phyloP scores from a whole-genome alignment of 2,797 vertebrate genomes.

The Podargus strigoides region DNA sequence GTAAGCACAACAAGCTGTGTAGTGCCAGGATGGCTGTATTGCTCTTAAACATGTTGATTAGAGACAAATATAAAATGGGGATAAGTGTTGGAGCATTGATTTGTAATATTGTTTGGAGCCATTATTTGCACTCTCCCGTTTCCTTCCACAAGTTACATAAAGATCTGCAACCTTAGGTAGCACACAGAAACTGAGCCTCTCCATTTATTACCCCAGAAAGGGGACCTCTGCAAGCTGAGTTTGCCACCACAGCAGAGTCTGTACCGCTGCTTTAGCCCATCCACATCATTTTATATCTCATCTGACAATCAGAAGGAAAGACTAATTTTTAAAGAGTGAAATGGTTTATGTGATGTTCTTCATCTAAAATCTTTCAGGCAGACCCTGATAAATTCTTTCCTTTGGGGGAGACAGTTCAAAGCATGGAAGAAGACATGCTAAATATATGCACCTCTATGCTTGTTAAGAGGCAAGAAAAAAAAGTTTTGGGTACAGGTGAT shows the following conservation, averaged over 20 bases:
- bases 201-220: not conserved
- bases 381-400: not conserved
- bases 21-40: conserved; percentile 26
- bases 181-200: not conserved
- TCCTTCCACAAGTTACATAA: not conserved
- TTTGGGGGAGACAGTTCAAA: not conserved
- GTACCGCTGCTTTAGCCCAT: not conserved
- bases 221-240: no score
- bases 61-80: not conserved
- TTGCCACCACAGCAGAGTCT: not conserved
- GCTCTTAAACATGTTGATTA: conserved; percentile 40
- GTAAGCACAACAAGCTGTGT: conserved; percentile 64
- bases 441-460: rapidly evolving
- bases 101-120: conserved; percentile 1
- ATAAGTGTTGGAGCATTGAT: conserved; percentile 32
- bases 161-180: not conserved
- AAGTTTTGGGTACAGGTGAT: rapidly evolving
- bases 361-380: not conserved
- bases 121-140: not conserved
- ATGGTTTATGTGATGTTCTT: not conserved
- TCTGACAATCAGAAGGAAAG: not conserved
- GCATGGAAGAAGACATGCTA: not conserved
- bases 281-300: no score
- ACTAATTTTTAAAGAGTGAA: no score
- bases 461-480: not conserved